Conservation (phyloP, 2,797 vertebrate genomes). For the Onychomys leucogaster region DNA sequence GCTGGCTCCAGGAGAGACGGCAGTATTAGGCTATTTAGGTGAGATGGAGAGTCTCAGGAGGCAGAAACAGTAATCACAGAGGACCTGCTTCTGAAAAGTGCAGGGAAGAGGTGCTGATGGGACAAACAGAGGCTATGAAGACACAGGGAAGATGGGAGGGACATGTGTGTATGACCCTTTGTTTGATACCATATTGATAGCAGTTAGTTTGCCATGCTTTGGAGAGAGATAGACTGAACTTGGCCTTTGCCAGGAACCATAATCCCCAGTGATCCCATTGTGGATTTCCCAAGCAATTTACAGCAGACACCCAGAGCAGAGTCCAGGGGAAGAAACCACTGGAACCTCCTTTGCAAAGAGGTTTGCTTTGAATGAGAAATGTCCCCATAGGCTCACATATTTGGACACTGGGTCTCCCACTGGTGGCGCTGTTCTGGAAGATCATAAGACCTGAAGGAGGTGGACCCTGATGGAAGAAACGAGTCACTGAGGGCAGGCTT, state of each 20-base stretch:
- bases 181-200: not conserved
- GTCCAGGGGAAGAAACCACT: not conserved
- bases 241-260: not conserved
- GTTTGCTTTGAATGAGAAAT: not conserved
- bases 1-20: not conserved
- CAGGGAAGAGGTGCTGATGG: not conserved
- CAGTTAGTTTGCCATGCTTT: not conserved
- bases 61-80: not conserved
- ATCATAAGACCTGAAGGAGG: not conserved
- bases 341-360: not conserved
- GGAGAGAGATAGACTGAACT: not conserved
- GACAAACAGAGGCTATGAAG: not conserved
- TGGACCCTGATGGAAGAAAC: not conserved
- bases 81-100: not conserved
- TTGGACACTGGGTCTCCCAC: not conserved
- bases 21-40: not conserved
- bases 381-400: not conserved
- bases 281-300: not conserved
- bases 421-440: not conserved
- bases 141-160: not conserved
- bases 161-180: too few relatives aligned
- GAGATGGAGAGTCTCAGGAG: not conserved
- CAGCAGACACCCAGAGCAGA: not conserved
- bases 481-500: not conserved
- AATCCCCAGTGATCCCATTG: not conserved